phyloP scores from a whole-genome alignment of 2,113 vertebrate species.

The Crotalus horridus region DNA sequence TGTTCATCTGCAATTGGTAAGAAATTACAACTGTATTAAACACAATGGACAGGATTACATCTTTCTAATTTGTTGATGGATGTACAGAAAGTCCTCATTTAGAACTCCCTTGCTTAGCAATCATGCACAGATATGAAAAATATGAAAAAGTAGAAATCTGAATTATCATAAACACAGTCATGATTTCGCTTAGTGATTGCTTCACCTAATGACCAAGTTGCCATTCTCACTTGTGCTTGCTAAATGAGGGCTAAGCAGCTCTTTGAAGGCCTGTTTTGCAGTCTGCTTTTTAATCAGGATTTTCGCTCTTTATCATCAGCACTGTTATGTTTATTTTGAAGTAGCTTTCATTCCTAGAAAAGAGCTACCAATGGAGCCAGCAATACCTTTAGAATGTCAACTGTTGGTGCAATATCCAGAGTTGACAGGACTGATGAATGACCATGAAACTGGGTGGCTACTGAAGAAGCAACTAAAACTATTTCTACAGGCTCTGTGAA shows the following conservation, averaged over 20 bases:
- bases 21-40: background rate
- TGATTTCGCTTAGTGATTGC: background rate
- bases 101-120: background rate
- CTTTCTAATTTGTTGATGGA: background rate
- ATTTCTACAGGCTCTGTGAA: background rate
- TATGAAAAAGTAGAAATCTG: background rate
- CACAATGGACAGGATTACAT: background rate
- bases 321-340: background rate
- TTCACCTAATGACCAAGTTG: background rate
- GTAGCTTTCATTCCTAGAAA: background rate
- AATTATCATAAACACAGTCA: background rate
- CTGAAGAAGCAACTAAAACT: background rate
- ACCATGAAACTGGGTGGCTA: background rate
- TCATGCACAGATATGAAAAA: background rate
- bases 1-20: background rate
- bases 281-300: background rate
- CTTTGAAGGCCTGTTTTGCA: background rate
- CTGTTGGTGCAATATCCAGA: background rate
- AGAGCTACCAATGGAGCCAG: background rate
- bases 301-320: background rate
- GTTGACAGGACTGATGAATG: background rate
- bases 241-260: background rate
- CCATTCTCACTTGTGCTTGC: background rate
- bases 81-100: background rate
- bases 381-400: background rate